Conservation (phyloP, 2,797 vertebrate genomes). For the Anas capensis region DNA sequence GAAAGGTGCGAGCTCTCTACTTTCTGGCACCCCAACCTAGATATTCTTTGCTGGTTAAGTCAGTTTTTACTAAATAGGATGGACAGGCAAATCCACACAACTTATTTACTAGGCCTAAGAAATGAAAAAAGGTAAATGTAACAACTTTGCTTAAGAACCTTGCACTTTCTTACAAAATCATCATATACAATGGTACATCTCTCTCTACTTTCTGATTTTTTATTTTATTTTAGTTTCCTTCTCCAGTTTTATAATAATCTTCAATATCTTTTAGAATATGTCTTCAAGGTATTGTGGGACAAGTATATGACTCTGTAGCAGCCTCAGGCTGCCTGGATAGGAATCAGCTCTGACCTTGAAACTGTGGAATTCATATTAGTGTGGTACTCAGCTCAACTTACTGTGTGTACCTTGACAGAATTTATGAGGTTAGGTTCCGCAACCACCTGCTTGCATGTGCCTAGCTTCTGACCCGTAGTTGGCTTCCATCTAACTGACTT, state of each 20-base stretch:
- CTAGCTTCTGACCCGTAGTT: background rate
- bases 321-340: background rate
- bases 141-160: background rate
- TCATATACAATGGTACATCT: background rate
- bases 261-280: background rate
- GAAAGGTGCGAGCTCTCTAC: background rate
- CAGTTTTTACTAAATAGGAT: background rate
- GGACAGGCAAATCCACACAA: background rate
- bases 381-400: background rate
- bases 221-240: background rate
- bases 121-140: accelerated
- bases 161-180: background rate
- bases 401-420: no score
- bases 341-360: background rate
- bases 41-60: background rate
- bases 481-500: background rate
- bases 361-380: background rate
- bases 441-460: background rate
- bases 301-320: background rate
- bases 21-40: background rate
- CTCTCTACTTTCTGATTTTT: background rate
- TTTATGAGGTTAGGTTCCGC: background rate
- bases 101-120: background rate
- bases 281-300: background rate
- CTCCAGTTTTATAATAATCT: background rate